Percentiles rank a stretch among this genome's conserved stretches.
Evolutionary conservation across 2,113 vertebrate genomes (phyloP).

Genomic region (Saguinus imperator): DNA sequence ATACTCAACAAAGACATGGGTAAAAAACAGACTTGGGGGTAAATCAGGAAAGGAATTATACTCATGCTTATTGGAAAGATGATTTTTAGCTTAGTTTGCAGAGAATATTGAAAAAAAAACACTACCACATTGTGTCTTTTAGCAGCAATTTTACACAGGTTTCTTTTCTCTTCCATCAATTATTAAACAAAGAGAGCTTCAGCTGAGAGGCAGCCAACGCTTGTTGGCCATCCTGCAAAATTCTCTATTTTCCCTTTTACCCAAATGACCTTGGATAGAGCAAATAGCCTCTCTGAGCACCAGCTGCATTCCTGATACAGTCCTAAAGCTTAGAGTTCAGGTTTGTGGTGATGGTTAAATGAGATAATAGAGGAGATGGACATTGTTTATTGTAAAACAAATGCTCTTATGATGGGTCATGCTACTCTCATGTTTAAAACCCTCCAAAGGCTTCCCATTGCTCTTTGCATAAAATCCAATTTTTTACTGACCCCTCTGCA

Average conservation of each 20-base stretch:
- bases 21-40: not conserved
- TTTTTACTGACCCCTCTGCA: rapidly evolving
- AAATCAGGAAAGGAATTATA: not conserved
- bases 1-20: not conserved
- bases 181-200: conserved; percentile 30
- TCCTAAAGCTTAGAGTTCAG: not conserved
- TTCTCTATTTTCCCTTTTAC: not conserved
- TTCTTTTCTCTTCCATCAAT: not conserved
- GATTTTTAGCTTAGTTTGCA: conserved; percentile 31
- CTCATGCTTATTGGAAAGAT: not conserved
- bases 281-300: not conserved
- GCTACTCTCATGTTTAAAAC: not conserved
- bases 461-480: not conserved
- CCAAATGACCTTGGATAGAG: not conserved
- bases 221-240: not conserved
- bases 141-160: conserved; percentile 9
- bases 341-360: not conserved
- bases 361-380: too few relatives aligned
- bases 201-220: not conserved
- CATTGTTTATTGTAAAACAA: not conserved
- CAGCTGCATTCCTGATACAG: not conserved
- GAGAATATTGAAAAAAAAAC: not conserved
- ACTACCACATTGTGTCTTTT: not conserved
- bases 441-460: not conserved
- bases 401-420: not conserved